A percentile compares a stretch with the other conserved stretches of the same genome.
Conservation (phyloP, 2,888 invertebrate species). For the Hermodice carunculata region DNA sequence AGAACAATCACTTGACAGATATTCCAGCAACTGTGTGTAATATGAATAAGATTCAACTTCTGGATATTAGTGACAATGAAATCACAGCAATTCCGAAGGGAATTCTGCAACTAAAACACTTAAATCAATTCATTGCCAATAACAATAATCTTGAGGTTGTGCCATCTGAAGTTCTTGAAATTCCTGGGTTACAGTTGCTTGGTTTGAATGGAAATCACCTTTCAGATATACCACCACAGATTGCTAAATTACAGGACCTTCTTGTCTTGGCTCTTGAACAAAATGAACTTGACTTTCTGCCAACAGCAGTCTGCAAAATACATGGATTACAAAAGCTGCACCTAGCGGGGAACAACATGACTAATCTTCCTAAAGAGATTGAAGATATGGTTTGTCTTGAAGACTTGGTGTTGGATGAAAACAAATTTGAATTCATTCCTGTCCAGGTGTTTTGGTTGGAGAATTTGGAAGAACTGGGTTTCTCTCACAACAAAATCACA, state of each 20-base stretch:
- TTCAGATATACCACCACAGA: conserved; percentile 49
- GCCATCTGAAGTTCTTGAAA: conserved; percentile 51
- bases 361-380: conserved; percentile 59
- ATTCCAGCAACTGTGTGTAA: conserved; percentile 46
- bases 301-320: conserved; percentile 57
- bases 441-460: conserved; percentile 45
- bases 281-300: conserved; percentile 56
- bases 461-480: conserved; percentile 53
- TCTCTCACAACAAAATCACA: conserved; percentile 58
- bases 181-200: conserved; percentile 47
- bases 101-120: conserved; percentile 41
- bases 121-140: conserved; percentile 51
- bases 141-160: conserved; percentile 52
- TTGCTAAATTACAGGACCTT: conserved; percentile 50
- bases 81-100: conserved; percentile 50
- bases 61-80: conserved; percentile 60
- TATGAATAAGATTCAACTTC: conserved; percentile 46
- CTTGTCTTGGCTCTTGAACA: conserved; percentile 57
- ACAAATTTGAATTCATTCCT: conserved; percentile 64
- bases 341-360: conserved; percentile 61
- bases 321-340: conserved; percentile 54
- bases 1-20: conserved; percentile 49
- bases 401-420: conserved; percentile 59
- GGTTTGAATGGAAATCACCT: conserved; percentile 58
- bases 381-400: conserved; percentile 55